A percentile compares a stretch with the other conserved stretches of the same genome.
Conservation (phyloP, 2,888 invertebrate genomes). For the Hylaea fasciaria region DNA sequence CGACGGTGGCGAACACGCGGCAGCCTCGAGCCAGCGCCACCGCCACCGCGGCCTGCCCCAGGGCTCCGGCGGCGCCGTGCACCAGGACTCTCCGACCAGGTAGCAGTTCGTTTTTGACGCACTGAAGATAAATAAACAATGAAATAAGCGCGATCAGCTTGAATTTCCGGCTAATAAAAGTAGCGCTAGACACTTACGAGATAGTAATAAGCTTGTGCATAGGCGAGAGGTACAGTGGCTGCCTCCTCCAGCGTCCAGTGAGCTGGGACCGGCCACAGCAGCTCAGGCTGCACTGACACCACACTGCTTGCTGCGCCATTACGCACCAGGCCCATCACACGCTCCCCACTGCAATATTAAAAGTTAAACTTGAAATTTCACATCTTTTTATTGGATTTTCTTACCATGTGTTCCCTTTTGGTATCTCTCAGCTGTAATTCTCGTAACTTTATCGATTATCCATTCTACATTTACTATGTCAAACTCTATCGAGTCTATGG, state of each 20-base stretch:
- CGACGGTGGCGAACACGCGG: slow-evolving; percentile 67
- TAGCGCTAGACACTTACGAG: slow-evolving; percentile 49
- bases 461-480: too few relatives aligned
- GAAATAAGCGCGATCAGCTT: not conserved
- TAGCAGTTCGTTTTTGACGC: slow-evolving; percentile 39
- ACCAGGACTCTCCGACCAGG: slow-evolving; percentile 44
- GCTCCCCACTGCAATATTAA: slow-evolving; percentile 55
- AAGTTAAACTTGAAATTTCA: not conserved
- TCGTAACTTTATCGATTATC: too few relatives aligned
- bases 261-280: slow-evolving; percentile 88
- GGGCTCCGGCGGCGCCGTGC: slow-evolving; percentile 58
- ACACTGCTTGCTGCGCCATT: slow-evolving; percentile 81
- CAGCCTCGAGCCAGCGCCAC: slow-evolving; percentile 60
- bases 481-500: too few relatives aligned
- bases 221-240: slow-evolving; percentile 90
- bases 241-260: slow-evolving; percentile 89
- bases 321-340: slow-evolving; percentile 87
- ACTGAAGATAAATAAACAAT: slow-evolving; percentile 23
- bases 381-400: not conserved
- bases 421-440: too few relatives aligned
- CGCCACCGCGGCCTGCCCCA: slow-evolving; percentile 69
- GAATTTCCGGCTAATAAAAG: not conserved
- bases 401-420: too few relatives aligned
- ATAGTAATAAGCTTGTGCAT: slow-evolving; percentile 80
- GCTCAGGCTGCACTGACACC: slow-evolving; percentile 76